phyloP scores from a whole-genome alignment of 2,888 invertebrate species.

The Microplitis deprimator region DNA sequence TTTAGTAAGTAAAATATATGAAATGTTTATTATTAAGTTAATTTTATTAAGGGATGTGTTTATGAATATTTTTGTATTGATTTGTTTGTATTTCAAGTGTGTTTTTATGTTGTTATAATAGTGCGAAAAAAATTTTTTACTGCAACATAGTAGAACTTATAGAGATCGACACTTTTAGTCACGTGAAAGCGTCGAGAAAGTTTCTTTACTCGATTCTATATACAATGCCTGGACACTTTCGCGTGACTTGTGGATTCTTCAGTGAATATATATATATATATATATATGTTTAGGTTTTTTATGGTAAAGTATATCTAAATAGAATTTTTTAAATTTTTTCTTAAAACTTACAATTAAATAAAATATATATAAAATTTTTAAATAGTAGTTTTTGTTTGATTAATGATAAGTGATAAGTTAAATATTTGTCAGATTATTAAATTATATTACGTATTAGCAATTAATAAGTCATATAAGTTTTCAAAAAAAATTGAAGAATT shows the following conservation, averaged over 20 bases:
- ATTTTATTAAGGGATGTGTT: no score
- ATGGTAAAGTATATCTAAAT: not conserved
- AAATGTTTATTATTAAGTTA: no score
- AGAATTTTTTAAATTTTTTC: no score
- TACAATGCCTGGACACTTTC: slow-evolving; percentile 11
- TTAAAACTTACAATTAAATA: no score
- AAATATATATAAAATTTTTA: no score
- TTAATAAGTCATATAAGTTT: not conserved
- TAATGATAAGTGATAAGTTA: no score
- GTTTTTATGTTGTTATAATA: not conserved
- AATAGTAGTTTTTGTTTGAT: no score
- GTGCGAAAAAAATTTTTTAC: slow-evolving; percentile 12
- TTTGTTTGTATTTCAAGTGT: not conserved
- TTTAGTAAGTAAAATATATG: not conserved
- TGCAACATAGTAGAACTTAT: slow-evolving; percentile 17
- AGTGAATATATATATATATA: not conserved
- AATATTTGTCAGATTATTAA: no score
- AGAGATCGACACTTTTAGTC: slow-evolving; percentile 23
- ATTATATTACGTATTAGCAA: no score
- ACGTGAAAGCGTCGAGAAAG: slow-evolving; percentile 31
- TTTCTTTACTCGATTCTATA: slow-evolving; percentile 11
- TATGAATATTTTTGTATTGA: no score
- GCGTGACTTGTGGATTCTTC: slow-evolving; percentile 5
- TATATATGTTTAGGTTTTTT: no score
- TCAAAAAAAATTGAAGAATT: not conserved